Base-by-base conservation (phyloP, 1,140 invertebrate species). In the Eueides isabella region DNA sequence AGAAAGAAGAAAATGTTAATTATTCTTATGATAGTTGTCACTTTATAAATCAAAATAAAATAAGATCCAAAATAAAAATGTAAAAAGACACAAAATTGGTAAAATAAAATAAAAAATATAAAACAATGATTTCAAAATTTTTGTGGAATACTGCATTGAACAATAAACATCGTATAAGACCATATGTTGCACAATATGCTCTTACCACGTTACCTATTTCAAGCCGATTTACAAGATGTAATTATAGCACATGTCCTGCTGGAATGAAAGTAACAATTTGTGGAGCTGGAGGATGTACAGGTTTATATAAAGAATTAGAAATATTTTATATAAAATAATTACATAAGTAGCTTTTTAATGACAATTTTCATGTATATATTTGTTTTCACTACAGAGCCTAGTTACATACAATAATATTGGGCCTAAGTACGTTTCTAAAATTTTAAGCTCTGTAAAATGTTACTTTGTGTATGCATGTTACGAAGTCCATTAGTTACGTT, bases 181-280 rank as follows among this genome's bases (percentile, higher is more conserved):
- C 26, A 6, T 30, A 30, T 16, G 4, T 30, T 5, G 16, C 29
- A 30, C 61, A 2, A 19, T n/a, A 5, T 63, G 16, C 29, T 5
- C 29, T n/a, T n/a, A 5, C 14, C 16, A 30, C 14, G 7, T 63
- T 63, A 7, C 6, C 61, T 5, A 63, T 7, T 31, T 63, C 19
- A 16, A n/a, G 5, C 16, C 6, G 61, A 63, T 11, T 6, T 30
- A 63, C 19, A 11, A 72, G 33, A 29, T 35, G 31, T 35, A 11
- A 14, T 30, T 92, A 91, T 61, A 88, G 87, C 66, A 87, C 81
- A 2, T 80, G 83, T 48, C 84, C 87, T 12, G 61, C 76, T 48
- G 90, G 90, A 4, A 90, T 92, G 90, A 92, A 92, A 64, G 83
- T 92, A 11, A 89, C 88, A 0, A 88, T 92, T 48, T 91, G 89